Conservation (phyloP, 1,140 invertebrate species). For the Papilio glaucus region DNA sequence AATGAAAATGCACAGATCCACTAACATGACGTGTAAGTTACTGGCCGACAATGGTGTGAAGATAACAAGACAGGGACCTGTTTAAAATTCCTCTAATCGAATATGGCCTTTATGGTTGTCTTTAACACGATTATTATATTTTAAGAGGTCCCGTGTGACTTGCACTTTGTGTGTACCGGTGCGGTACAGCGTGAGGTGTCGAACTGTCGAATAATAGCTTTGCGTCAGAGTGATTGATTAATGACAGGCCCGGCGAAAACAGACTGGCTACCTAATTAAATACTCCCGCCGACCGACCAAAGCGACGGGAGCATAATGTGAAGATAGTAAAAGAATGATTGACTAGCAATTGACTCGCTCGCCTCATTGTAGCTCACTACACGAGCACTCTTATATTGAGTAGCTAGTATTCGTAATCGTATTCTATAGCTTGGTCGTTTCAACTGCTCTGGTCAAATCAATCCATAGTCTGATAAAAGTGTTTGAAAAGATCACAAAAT, state of each 20-base stretch:
- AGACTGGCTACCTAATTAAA: slow-evolving; percentile 79
- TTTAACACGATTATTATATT: slow-evolving; percentile 85
- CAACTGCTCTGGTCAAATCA: not conserved
- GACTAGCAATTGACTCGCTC: slow-evolving; percentile 49
- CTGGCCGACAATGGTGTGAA: slow-evolving; percentile 66
- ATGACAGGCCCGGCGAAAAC: slow-evolving; percentile 79
- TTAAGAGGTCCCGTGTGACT: slow-evolving; percentile 83
- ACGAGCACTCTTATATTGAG: not conserved
- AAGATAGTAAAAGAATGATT: slow-evolving; percentile 58
- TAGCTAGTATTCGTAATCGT: slow-evolving; percentile 1
- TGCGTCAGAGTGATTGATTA: slow-evolving; percentile 79
- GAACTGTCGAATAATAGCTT: slow-evolving; percentile 80
- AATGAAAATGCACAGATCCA: slow-evolving; percentile 70
- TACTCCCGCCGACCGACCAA: slow-evolving; percentile 55
- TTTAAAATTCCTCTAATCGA: slow-evolving; percentile 81
- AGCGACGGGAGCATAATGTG: slow-evolving; percentile 51
- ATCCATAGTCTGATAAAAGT: not conserved
- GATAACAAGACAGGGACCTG: slow-evolving; percentile 80
- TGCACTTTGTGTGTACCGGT: slow-evolving; percentile 69
- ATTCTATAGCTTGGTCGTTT: not conserved
- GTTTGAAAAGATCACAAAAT: no score
- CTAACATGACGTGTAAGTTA: slow-evolving; percentile 66
- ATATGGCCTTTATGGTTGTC: slow-evolving; percentile 82
- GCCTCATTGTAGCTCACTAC: slow-evolving; percentile 37
- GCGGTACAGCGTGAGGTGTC: slow-evolving; percentile 70